These are phyloP conservation scores for Pteria penguin DNA, from an alignment of 2,888 invertebrate genomes.

Conservation along the genomic window DNA sequence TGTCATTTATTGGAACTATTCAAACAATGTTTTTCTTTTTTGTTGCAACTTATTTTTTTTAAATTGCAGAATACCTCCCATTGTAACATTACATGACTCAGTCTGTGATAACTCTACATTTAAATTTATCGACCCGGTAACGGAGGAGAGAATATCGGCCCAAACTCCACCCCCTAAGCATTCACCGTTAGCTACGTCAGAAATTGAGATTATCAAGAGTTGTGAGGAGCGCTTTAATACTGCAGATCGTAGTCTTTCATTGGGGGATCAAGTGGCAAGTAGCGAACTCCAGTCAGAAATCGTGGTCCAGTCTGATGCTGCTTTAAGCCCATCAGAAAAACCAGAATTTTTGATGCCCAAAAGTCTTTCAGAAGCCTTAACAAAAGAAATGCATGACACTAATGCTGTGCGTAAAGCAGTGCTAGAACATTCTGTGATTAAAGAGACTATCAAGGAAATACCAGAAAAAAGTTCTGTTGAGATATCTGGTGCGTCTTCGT, in stretches of 20 bases:
- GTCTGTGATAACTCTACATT: slow-evolving; percentile 18
- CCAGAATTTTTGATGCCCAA: slow-evolving; percentile 62
- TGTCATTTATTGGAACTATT: no score
- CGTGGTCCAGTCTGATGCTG: slow-evolving; percentile 52
- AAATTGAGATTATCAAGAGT: slow-evolving; percentile 51
- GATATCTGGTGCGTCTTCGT: slow-evolving; percentile 28
- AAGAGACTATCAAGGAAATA: slow-evolving; percentile 21
- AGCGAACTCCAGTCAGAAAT: slow-evolving; percentile 54
- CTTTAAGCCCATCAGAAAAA: slow-evolving; percentile 57
- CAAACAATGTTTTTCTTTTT: no score
- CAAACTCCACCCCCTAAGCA: slow-evolving; percentile 15
- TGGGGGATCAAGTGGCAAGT: slow-evolving; percentile 64
- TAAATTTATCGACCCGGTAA: slow-evolving; percentile 12
- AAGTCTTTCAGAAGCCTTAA: slow-evolving; percentile 69
- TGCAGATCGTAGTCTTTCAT: slow-evolving; percentile 59
- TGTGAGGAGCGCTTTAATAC: slow-evolving; percentile 52
- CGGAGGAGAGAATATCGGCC: neutral
- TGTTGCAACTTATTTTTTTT: neutral
- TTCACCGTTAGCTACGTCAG: slow-evolving; percentile 46
- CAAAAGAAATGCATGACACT: slow-evolving; percentile 60
- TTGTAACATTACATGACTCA: slow-evolving; percentile 13
- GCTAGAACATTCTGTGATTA: slow-evolving; percentile 9
- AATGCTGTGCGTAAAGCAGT: neutral
- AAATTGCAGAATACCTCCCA: slow-evolving; percentile 35
- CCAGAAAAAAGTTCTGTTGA: slow-evolving; percentile 16